Conservation (phyloP, 2,888 invertebrate species). For the Lysandra bellargus region DNA sequence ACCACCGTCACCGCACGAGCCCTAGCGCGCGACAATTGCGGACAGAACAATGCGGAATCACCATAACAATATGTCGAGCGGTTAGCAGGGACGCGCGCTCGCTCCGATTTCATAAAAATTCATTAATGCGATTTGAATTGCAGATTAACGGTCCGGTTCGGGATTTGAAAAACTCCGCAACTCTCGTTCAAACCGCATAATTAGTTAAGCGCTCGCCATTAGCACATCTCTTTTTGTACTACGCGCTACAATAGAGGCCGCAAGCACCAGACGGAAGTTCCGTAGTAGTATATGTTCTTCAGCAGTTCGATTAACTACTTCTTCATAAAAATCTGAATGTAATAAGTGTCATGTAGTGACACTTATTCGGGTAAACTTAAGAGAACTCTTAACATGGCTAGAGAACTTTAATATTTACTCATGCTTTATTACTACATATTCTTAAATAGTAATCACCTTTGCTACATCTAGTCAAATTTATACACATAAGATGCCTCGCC, state of each 20-base stretch:
- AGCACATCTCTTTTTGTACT: neutral
- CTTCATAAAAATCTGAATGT: too few relatives aligned
- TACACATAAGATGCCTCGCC: too few relatives aligned
- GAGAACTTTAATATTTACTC: too few relatives aligned
- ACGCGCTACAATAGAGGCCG: neutral
- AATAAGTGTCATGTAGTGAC: too few relatives aligned
- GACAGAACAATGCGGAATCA: constrained; percentile 6
- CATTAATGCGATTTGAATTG: constrained; percentile 28
- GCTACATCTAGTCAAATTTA: too few relatives aligned
- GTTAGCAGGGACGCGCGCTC: neutral
- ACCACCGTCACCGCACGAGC: neutral
- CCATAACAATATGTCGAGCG: constrained; percentile 15
- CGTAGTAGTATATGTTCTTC: neutral
- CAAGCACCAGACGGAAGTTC: neutral
- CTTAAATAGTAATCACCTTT: too few relatives aligned
- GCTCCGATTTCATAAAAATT: constrained; percentile 25
- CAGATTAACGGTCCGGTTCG: constrained; percentile 22
- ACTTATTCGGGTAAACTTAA: too few relatives aligned
- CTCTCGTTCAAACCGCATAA: constrained; percentile 23
- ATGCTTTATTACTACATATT: too few relatives aligned
- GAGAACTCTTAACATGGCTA: too few relatives aligned
- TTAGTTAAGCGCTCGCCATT: constrained; percentile 12
- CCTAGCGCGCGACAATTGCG: neutral
- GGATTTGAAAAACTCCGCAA: constrained; percentile 23
- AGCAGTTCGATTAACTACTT: neutral